Conservation (phyloP, 2,797 vertebrate genomes). For the Tragopan temminckii region DNA sequence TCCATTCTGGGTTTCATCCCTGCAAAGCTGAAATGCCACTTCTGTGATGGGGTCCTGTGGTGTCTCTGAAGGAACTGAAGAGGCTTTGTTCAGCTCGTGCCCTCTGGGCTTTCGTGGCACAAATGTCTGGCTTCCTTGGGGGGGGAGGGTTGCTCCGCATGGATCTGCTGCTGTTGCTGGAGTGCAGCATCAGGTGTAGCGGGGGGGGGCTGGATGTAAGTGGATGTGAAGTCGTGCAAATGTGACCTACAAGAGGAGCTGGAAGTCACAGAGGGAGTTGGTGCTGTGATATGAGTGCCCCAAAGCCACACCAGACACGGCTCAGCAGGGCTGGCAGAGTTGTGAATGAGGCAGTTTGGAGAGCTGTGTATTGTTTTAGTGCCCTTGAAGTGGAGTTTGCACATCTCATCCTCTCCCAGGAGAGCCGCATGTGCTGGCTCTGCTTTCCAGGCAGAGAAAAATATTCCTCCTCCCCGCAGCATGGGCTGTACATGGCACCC, state of each 20-base stretch:
- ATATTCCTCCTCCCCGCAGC: neutral
- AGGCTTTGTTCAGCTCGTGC: neutral
- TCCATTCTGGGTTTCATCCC: neutral
- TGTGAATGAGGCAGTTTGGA: neutral
- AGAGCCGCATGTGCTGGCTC: neutral
- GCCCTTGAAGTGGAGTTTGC: neutral
- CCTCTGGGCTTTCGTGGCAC: neutral
- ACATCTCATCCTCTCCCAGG: neutral
- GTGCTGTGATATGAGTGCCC: neutral
- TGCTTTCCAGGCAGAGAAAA: neutral
- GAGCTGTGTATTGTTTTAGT: neutral
- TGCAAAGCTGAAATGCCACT: neutral
- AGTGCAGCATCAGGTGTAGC: too few species aligned
- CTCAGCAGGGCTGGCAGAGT: neutral
- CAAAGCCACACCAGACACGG: neutral
- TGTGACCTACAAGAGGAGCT: neutral
- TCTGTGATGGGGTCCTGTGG: fast-evolving
- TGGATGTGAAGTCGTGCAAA: too few species aligned
- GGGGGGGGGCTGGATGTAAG: too few species aligned
- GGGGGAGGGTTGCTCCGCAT: fast-evolving
- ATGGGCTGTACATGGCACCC: neutral
- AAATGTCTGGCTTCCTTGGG: neutral
- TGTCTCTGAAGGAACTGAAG: fast-evolving
- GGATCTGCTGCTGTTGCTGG: neutral
- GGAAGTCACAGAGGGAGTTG: neutral